These are phyloP conservation scores for Colinus virginianus DNA, from an alignment of 2,113 vertebrate species.

Conservation along the genomic window DNA sequence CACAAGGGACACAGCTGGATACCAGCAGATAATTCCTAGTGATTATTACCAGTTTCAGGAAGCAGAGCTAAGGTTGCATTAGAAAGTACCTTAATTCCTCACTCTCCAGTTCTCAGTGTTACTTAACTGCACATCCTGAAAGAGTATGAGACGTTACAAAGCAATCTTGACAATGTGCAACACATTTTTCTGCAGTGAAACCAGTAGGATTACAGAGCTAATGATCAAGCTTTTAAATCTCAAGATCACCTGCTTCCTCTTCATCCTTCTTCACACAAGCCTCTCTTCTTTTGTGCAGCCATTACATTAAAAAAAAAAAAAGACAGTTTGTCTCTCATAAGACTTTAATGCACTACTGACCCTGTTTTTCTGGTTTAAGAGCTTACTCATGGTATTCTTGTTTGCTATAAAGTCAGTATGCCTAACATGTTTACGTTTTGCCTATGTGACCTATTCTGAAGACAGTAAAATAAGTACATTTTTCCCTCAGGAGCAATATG, in stretches of 20 bases:
- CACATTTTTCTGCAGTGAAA: background rate
- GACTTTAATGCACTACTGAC: background rate
- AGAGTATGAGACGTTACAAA: background rate
- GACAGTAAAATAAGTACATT: background rate
- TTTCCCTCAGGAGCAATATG: background rate
- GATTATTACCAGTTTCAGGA: background rate
- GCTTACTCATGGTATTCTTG: background rate
- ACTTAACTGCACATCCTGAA: background rate
- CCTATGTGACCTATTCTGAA: background rate
- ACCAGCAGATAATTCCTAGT: background rate
- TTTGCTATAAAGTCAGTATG: background rate
- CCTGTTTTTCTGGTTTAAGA: slow-evolving; percentile 5
- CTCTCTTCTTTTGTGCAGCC: background rate
- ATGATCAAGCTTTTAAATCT: background rate
- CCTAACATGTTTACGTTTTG: background rate
- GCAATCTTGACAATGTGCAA: background rate
- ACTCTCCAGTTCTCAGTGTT: background rate
- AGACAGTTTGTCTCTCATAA: background rate
- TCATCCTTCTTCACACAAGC: background rate
- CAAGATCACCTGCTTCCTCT: background rate
- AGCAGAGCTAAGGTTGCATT: background rate
- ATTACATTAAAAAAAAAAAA: background rate
- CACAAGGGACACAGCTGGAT: background rate
- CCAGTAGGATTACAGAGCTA: background rate
- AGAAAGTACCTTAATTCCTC: background rate